These are phyloP conservation scores for Acronicta psi DNA, from an alignment of 2,888 invertebrate species.

Conservation along the genomic window DNA sequence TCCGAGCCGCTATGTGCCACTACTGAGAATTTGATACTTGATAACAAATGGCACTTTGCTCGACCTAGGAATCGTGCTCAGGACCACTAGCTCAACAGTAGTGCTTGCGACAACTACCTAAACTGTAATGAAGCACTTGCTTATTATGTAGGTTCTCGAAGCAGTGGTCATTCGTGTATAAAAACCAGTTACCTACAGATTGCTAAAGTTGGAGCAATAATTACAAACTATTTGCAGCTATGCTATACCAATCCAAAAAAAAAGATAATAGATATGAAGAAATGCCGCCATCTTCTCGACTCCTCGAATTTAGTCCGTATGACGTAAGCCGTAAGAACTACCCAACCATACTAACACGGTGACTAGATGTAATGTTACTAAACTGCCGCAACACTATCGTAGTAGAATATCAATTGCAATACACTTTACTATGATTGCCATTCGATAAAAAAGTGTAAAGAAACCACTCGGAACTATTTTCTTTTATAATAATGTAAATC, in stretches of 20 bases:
- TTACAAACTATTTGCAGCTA: background rate
- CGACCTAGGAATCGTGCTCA: too few species aligned
- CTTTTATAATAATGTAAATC: background rate
- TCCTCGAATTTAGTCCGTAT: slow-evolving; percentile 15
- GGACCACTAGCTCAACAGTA: too few species aligned
- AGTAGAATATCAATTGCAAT: slow-evolving; percentile 67
- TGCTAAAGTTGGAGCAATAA: background rate
- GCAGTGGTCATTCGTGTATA: background rate
- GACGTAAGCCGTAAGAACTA: slow-evolving; percentile 35
- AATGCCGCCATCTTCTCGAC: slow-evolving; percentile 25
- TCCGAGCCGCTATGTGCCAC: too few species aligned
- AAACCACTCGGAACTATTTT: background rate
- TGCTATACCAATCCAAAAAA: background rate
- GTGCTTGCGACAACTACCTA: too few species aligned
- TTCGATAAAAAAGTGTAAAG: slow-evolving; percentile 10
- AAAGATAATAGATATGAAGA: slow-evolving; percentile 30
- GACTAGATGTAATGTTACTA: slow-evolving; percentile 45
- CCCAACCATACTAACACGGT: slow-evolving; percentile 47
- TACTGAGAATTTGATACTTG: too few species aligned
- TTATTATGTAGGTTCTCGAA: background rate
- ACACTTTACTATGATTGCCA: slow-evolving; percentile 35
- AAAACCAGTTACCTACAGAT: background rate
- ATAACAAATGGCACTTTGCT: too few species aligned
- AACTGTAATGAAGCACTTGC: too few species aligned
- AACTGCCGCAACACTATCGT: slow-evolving; percentile 59